phyloP scores from a whole-genome alignment of 2,888 invertebrate genomes.

The Hirtodrosophila histrioides region DNA sequence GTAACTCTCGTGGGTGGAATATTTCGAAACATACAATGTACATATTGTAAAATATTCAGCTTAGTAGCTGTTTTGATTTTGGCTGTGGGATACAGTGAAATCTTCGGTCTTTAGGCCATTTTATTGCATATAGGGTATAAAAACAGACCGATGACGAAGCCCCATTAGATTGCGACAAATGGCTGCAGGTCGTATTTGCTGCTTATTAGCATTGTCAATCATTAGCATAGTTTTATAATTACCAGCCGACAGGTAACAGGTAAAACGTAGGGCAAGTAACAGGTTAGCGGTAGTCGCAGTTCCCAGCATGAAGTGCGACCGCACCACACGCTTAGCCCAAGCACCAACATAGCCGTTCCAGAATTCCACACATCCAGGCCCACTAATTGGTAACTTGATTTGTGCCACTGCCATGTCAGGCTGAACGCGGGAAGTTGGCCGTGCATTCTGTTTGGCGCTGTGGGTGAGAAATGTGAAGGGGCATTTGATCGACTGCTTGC shows the following conservation, averaged over 20 bases:
- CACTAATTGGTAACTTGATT: conserved; percentile 41
- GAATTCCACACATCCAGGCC: not conserved
- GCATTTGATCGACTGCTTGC: conserved; percentile 8
- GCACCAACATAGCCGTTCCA: not conserved
- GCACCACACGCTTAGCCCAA: conserved; percentile 8
- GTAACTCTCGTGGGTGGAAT: no score
- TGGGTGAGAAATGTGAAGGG: conserved; percentile 7
- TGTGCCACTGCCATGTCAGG: conserved; percentile 6
- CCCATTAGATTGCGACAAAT: no score
- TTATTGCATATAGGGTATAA: no score
- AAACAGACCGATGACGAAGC: no score
- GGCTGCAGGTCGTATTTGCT: not conserved
- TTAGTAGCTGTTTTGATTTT: no score
- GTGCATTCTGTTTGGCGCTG: conserved; percentile 10
- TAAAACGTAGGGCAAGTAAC: conserved; percentile 7
- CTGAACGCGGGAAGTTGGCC: not conserved
- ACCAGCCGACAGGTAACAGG: conserved; percentile 6
- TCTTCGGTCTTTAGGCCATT: no score
- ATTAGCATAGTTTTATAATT: conserved; percentile 30
- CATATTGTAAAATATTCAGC: no score
- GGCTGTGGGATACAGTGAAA: no score
- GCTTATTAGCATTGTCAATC: conserved; percentile 11
- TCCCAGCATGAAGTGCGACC: conserved; percentile 3
- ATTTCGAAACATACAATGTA: no score
- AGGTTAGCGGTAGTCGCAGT: conserved; percentile 2